phyloP scores from a whole-genome alignment of 2,113 vertebrate genomes.

The Carollia perspicillata region DNA sequence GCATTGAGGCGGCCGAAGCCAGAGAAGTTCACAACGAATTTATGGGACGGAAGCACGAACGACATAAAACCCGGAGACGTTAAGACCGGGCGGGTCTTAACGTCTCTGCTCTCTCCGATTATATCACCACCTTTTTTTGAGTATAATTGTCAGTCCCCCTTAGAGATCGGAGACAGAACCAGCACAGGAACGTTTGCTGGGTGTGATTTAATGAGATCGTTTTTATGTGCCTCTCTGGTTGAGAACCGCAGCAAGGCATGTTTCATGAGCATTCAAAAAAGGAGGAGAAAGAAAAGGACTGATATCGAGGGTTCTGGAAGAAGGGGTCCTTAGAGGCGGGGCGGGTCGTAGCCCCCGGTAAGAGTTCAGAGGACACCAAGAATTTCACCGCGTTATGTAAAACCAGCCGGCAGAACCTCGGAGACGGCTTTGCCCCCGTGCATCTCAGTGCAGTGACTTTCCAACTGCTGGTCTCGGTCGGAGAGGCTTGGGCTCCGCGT shows the following conservation, averaged over 20 bases:
- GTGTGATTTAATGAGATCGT: not conserved
- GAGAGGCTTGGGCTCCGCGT: too few species aligned
- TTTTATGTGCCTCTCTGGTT: not conserved
- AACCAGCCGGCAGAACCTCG: too few species aligned
- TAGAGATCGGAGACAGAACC: not conserved
- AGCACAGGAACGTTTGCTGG: not conserved
- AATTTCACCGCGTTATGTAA: too few species aligned
- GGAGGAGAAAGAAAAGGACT: too few species aligned
- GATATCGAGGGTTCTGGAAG: too few species aligned
- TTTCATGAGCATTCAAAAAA: too few species aligned
- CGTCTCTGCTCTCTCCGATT: not conserved
- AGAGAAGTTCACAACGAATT: not conserved
- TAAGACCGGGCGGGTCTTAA: fast-evolving
- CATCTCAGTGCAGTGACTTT: too few species aligned
- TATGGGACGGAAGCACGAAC: not conserved
- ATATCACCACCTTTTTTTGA: fast-evolving
- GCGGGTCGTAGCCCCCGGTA: too few species aligned
- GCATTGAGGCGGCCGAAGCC: not conserved
- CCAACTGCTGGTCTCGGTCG: too few species aligned
- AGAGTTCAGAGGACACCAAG: too few species aligned
- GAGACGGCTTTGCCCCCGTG: too few species aligned
- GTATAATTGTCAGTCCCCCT: not conserved
- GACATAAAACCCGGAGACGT: fast-evolving
- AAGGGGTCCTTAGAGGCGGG: too few species aligned
- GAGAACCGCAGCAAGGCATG: not conserved